These are phyloP conservation scores for Biston stratarius DNA, from an alignment of 2,888 invertebrate genomes.

Conservation along the genomic window DNA sequence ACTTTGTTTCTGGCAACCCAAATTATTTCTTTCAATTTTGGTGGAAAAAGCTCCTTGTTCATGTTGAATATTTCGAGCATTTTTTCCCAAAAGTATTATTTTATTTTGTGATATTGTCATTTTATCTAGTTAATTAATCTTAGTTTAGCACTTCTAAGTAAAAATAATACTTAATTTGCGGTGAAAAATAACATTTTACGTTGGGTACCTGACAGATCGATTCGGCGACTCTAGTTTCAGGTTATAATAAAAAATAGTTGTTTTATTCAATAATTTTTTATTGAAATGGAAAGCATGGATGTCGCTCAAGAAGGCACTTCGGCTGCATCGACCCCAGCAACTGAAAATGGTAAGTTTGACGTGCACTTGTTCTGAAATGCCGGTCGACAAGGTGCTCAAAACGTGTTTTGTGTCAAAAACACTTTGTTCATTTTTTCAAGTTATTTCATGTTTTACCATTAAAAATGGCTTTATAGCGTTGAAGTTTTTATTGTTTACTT, in stretches of 20 bases:
- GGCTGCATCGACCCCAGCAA: slow-evolving; percentile 73
- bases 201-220: slow-evolving; percentile 70
- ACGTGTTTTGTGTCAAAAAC: slow-evolving; percentile 69
- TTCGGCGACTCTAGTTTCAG: slow-evolving; percentile 75
- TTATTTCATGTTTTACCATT: not conserved
- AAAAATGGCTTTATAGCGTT: not conserved
- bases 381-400: slow-evolving; percentile 54
- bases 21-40: slow-evolving; percentile 60
- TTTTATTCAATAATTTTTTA: slow-evolving; percentile 57
- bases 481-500: not conserved
- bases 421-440: slow-evolving; percentile 40
- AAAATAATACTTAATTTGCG: slow-evolving; percentile 14
- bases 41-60: slow-evolving; percentile 64
- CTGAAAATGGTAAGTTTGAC: slow-evolving; percentile 77
- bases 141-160: slow-evolving; percentile 29
- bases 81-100: slow-evolving; percentile 50
- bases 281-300: slow-evolving; percentile 84
- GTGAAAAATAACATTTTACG: slow-evolving; percentile 37
- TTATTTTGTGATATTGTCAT: slow-evolving; percentile 57
- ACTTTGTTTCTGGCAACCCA: slow-evolving; percentile 48
- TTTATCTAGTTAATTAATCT: slow-evolving; percentile 45
- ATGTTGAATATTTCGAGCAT: slow-evolving; percentile 58
- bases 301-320: slow-evolving; percentile 80
- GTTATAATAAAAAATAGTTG: slow-evolving; percentile 70
- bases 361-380: slow-evolving; percentile 29